Evolutionary conservation across 2,113 vertebrate genomes (phyloP), one percentile per base, ranked within the genome.

Genomic region (Alces alces): DNA sequence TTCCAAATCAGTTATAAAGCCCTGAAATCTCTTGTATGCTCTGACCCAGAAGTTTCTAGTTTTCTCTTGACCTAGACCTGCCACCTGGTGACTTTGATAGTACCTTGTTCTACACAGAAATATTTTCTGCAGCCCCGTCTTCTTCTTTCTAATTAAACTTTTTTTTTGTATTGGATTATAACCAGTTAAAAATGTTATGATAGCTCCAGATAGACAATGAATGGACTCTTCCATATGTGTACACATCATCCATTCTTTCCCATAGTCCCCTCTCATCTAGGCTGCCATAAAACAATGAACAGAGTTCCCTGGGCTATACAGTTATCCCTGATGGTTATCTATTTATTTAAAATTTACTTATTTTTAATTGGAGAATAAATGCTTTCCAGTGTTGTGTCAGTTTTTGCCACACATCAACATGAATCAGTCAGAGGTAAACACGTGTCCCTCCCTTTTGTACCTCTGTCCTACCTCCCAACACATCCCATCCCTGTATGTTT

Each of bases 351-450:
- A 64, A 17, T 64, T 17, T 64, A 64, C 4, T 64, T 19, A 64
- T 64, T n/a, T 64, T 64, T n/a, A n/a, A 64, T n/a, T n/a, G 7
- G 3, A 64, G 61, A 64, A n/a, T n/a, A 64, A 64, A 64, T n/a
- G 30, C 33, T 64, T n/a, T n/a, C 30, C 30, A 64, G 7, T 19
- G 16, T n/a, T n/a, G 15, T n/a, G 61, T 17, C 33, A 17, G 33
- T 64, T n/a, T 64, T 16, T n/a, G 4, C 33, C 0, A 0, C 17
- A n/a, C 16, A 64, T 64, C 61, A 4, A 17, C 7, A 10, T 66
- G 61, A 66, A 66, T n/a, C 61, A 66, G 61, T 66, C 61, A n/a
- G 61, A 66, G 33, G 61, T 66, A n/a, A 19, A 19, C 33, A n/a
- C 61, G 5, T 66, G 33, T n/a, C 33, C 2, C 33, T 66, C 16